Percentiles rank a stretch among this genome's conserved stretches.
phyloP scores from a whole-genome alignment of 2,888 invertebrate genomes.

The Abscondita cerata region DNA sequence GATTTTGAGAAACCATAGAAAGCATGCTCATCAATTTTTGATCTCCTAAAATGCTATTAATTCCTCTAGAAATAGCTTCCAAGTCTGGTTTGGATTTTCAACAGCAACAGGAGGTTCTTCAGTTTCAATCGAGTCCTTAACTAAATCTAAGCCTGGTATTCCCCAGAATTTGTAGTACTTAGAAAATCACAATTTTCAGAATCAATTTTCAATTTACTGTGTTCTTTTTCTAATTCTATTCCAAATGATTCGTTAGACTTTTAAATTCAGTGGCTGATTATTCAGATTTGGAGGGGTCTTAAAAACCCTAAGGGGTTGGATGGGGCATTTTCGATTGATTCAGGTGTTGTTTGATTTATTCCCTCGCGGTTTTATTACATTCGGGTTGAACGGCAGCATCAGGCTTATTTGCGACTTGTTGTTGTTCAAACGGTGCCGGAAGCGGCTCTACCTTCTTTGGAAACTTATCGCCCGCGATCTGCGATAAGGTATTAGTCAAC shows the following conservation, averaged over 20 bases:
- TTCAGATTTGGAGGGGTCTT: conserved; percentile 51
- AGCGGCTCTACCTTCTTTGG: conserved; percentile 1
- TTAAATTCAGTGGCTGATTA: conserved; percentile 50
- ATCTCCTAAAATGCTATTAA: conserved; percentile 69
- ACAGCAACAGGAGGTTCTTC: conserved; percentile 32
- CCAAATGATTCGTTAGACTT: conserved; percentile 17
- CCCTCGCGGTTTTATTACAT: not conserved
- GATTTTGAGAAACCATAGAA: conserved; percentile 57
- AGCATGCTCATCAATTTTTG: conserved; percentile 69
- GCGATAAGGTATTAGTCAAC: conserved; percentile 38
- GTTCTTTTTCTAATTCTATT: conserved; percentile 7
- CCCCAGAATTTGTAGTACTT: conserved; percentile 13
- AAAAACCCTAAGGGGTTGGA: not conserved
- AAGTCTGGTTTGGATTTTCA: conserved; percentile 57
- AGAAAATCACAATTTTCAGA: conserved; percentile 7
- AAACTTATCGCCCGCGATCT: conserved; percentile 20
- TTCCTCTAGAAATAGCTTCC: conserved; percentile 67
- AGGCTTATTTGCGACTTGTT: not conserved
- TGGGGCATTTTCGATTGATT: not conserved
- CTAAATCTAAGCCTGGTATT: conserved; percentile 78
- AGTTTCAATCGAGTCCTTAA: conserved; percentile 55
- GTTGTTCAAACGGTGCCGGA: not conserved
- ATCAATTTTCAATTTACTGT: not conserved
- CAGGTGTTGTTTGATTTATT: not conserved
- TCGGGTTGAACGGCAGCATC: not conserved